Conservation (phyloP, 1,140 invertebrate genomes). For the Lepidurus packardi region DNA sequence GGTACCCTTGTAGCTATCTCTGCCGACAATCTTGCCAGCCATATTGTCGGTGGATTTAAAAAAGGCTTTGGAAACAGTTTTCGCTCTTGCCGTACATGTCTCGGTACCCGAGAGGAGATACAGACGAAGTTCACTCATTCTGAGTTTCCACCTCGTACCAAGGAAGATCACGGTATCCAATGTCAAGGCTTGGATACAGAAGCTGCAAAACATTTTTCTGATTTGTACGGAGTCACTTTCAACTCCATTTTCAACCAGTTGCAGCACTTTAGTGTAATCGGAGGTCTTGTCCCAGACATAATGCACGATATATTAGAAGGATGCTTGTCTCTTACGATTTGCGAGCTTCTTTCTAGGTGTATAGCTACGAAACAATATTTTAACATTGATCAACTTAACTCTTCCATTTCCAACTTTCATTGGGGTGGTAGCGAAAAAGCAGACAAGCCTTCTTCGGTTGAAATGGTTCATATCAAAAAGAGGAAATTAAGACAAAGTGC, state of each 20-base stretch:
- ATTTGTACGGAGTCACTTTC: slow-evolving; percentile 5
- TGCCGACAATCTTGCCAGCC: slow-evolving; percentile 23
- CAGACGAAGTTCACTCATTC: slow-evolving; percentile 24
- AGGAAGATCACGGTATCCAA: slow-evolving; percentile 11
- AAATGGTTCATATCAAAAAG: slow-evolving; percentile 28
- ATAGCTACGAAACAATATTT: slow-evolving; percentile 27
- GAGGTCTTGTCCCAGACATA: background rate
- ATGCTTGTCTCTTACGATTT: slow-evolving; percentile 24
- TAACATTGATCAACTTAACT: slow-evolving; percentile 30
- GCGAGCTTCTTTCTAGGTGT: slow-evolving; percentile 19
- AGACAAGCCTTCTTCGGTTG: slow-evolving; percentile 30
- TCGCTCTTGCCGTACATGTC: slow-evolving; percentile 10
- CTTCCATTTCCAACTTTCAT: slow-evolving; percentile 24
- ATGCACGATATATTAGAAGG: slow-evolving; percentile 15
- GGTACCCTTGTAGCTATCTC: slow-evolving; percentile 26
- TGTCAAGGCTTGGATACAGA: background rate
- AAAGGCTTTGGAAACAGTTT: slow-evolving; percentile 10
- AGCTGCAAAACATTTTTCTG: background rate
- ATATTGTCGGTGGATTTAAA: slow-evolving; percentile 23
- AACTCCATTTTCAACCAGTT: slow-evolving; percentile 26
- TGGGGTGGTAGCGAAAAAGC: slow-evolving; percentile 27
- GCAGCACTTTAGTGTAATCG: background rate
- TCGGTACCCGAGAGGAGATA: background rate
- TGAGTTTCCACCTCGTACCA: slow-evolving; percentile 25
- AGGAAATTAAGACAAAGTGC: slow-evolving; percentile 24